These are phyloP conservation scores for Oreonectes daqikongensis DNA, from an alignment of 2,797 vertebrate species.

Conservation along the genomic window DNA sequence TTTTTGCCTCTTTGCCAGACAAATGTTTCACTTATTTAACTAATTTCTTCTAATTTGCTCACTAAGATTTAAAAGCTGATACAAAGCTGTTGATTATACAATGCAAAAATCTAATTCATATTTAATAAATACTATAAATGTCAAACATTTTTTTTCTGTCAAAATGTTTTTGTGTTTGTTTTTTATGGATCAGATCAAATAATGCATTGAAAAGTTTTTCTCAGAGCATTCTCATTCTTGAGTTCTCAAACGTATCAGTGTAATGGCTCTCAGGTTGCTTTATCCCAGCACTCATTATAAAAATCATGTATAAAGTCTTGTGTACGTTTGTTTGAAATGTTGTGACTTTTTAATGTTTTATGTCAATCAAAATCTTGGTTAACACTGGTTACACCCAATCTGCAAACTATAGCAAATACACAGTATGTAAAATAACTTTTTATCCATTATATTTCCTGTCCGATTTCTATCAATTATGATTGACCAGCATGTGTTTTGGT, in stretches of 20 bases:
- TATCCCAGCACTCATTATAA: background rate
- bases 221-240: no score
- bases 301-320: background rate
- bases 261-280: background rate
- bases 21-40: background rate
- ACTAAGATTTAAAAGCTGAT: background rate
- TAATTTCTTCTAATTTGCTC: background rate
- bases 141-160: background rate
- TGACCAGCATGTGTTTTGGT: background rate
- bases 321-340: background rate
- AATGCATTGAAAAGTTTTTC: background rate
- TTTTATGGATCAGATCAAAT: background rate
- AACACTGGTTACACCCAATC: background rate
- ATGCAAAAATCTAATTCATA: background rate
- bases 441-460: background rate
- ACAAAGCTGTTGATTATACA: background rate
- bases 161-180: background rate
- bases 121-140: background rate
- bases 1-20: background rate
- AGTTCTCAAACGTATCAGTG: background rate
- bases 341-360: background rate
- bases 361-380: background rate
- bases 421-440: background rate
- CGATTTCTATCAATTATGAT: background rate
- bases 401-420: background rate